Evolutionary conservation across 1,140 invertebrate species (phyloP).

Genomic region (Diorhabda elongata): DNA sequence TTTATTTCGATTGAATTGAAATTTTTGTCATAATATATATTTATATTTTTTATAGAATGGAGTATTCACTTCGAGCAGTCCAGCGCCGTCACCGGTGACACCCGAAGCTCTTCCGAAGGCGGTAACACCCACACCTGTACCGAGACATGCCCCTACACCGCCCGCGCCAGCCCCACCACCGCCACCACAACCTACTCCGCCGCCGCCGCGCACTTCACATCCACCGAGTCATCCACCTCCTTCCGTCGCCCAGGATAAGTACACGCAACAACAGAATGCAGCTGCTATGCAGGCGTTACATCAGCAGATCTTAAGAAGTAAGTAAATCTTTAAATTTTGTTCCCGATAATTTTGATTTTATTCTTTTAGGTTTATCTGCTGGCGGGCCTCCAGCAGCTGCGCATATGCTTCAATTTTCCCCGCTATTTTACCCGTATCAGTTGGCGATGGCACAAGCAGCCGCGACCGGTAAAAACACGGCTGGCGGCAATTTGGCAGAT

Average conservation of each 20-base stretch:
- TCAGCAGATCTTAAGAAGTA: slow-evolving; percentile 72
- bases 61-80: slow-evolving; percentile 44
- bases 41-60: slow-evolving; percentile 38
- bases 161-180: slow-evolving; percentile 44
- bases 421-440: slow-evolving; percentile 81
- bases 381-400: slow-evolving; percentile 57
- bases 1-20: too few species aligned
- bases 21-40: background rate
- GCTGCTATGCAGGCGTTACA: slow-evolving; percentile 77
- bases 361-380: slow-evolving; percentile 41
- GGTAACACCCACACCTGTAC: slow-evolving; percentile 53
- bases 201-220: slow-evolving; percentile 36
- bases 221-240: slow-evolving; percentile 39
- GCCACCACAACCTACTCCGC: slow-evolving; percentile 43
- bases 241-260: slow-evolving; percentile 61
- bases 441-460: slow-evolving; percentile 59
- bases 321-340: slow-evolving; percentile 14
- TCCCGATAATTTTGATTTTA: background rate
- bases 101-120: slow-evolving; percentile 53
- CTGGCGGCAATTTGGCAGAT: slow-evolving; percentile 60
- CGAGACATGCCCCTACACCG: slow-evolving; percentile 50
- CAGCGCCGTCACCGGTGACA: slow-evolving; percentile 45
- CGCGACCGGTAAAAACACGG: slow-evolving; percentile 44
- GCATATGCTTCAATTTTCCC: slow-evolving; percentile 80
- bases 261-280: slow-evolving; percentile 56